Percentiles rank a stretch among this genome's conserved stretches.
These are phyloP conservation scores for Eledona agricola DNA, from an alignment of 2,888 invertebrate genomes.

Conservation along the genomic window DNA sequence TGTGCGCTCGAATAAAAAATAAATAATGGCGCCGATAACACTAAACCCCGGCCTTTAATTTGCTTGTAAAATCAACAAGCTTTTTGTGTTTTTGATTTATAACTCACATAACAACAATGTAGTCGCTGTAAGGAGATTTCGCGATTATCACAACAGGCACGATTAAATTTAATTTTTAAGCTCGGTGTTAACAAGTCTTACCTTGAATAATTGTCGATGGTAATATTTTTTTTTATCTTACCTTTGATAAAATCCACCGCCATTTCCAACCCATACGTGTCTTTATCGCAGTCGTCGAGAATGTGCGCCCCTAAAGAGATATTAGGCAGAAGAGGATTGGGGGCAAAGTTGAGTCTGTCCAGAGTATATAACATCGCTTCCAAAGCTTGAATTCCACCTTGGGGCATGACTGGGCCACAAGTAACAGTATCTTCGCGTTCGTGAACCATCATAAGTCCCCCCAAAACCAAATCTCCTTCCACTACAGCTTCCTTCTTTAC, in stretches of 20 bases:
- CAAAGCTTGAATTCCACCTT: slow-evolving; percentile 87
- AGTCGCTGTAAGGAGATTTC: too few species aligned
- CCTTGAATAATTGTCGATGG: background rate
- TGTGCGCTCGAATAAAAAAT: too few species aligned
- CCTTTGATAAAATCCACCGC: slow-evolving; percentile 97
- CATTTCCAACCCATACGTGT: slow-evolving; percentile 95
- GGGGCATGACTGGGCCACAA: slow-evolving; percentile 94
- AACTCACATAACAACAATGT: too few species aligned
- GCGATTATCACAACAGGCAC: too few species aligned
- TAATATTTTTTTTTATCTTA: slow-evolving; percentile 61
- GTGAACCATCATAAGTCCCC: slow-evolving; percentile 95
- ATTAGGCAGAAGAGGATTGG: slow-evolving; percentile 76
- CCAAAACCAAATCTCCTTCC: slow-evolving; percentile 87
- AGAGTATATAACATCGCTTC: slow-evolving; percentile 93
- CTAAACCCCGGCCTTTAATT: too few species aligned
- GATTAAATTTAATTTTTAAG: too few species aligned
- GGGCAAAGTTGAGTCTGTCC: slow-evolving; percentile 77
- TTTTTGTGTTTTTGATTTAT: too few species aligned
- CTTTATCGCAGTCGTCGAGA: slow-evolving; percentile 94
- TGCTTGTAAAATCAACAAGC: too few species aligned
- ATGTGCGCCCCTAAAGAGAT: slow-evolving; percentile 87
- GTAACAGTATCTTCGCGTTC: slow-evolving; percentile 87
- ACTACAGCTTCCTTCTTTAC: slow-evolving; percentile 87
- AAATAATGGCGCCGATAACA: too few species aligned
- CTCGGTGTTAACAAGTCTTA: background rate